These are phyloP conservation scores for Aurelia aurita complex sp. Pacific DNA, from an alignment of 30 jellyfish, hydroid and myxozoan species.

Conservation along the genomic window DNA sequence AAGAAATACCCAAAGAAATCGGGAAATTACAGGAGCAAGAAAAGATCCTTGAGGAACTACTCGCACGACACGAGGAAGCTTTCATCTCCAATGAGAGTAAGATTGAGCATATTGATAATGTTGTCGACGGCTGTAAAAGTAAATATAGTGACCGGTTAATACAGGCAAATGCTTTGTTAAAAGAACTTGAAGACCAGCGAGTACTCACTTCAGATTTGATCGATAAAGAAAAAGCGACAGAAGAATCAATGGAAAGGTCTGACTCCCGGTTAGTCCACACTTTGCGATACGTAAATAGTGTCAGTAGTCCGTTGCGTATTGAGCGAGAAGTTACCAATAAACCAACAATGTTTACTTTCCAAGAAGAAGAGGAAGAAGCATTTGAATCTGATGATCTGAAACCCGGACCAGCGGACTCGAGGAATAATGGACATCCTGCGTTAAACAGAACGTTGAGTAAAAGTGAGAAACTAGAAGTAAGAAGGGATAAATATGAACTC, in stretches of 20 bases:
- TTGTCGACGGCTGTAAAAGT: constrained; percentile 41
- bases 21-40: constrained; percentile 28
- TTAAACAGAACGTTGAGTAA: constrained; percentile 44
- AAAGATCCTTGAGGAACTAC: constrained; percentile 57
- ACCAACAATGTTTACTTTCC: not conserved
- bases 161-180: constrained; percentile 37
- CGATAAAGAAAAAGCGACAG: constrained; percentile 42
- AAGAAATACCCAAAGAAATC: not conserved
- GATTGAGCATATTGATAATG: constrained; percentile 37
- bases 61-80: constrained; percentile 59
- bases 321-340: constrained; percentile 29
- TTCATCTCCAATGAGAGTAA: constrained; percentile 17
- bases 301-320: constrained; percentile 64
- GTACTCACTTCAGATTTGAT: constrained; percentile 43
- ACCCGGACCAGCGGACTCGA: constrained; percentile 10
- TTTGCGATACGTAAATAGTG: constrained; percentile 50
- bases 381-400: constrained; percentile 24
- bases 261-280: constrained; percentile 57
- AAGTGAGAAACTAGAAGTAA: constrained; percentile 49
- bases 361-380: constrained; percentile 46
- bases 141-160: constrained; percentile 38
- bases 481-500: constrained; percentile 32
- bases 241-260: constrained; percentile 20
- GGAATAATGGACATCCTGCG: not conserved
- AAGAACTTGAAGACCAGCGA: constrained; percentile 61